Evolutionary conservation across 1,140 invertebrate species (phyloP).

Genomic region (Temnothorax curvispinosus): DNA sequence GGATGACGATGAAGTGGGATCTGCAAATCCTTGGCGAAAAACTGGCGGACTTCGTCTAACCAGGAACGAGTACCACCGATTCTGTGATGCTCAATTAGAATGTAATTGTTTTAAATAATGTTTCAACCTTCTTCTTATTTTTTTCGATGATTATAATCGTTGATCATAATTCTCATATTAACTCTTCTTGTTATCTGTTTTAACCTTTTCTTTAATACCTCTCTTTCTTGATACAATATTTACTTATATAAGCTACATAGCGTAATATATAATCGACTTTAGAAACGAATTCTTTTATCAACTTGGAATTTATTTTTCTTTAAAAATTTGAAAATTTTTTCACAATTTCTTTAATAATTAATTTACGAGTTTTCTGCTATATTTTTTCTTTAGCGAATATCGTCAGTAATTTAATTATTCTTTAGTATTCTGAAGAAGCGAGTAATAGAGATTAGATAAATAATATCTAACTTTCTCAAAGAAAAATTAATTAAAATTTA

Average conservation of each 20-base stretch:
- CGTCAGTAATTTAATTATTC: background rate
- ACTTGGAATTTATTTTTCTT: too few species aligned
- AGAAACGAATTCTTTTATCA: background rate
- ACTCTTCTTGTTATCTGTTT: background rate
- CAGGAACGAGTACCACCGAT: constrained; percentile 91
- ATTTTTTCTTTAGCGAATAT: too few species aligned
- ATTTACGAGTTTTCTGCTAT: too few species aligned
- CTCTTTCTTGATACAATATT: background rate
- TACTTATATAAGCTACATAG: background rate
- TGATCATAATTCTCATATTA: background rate
- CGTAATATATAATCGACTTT: background rate
- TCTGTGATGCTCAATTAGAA: constrained; percentile 92
- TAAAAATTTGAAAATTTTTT: too few species aligned
- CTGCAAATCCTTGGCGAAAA: constrained; percentile 88
- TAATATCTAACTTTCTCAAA: background rate
- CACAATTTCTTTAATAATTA: too few species aligned
- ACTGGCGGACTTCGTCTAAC: constrained; percentile 87
- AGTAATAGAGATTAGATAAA: background rate
- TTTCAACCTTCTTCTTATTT: background rate
- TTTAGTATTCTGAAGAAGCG: background rate
- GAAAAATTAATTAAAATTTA: background rate
- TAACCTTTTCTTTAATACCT: background rate
- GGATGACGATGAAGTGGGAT: constrained; percentile 81
- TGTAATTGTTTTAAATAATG: constrained; percentile 86
- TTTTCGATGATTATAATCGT: background rate